phyloP scores from a whole-genome alignment of 2,888 invertebrate genomes.

The Vannuccia rotundouncinata region DNA sequence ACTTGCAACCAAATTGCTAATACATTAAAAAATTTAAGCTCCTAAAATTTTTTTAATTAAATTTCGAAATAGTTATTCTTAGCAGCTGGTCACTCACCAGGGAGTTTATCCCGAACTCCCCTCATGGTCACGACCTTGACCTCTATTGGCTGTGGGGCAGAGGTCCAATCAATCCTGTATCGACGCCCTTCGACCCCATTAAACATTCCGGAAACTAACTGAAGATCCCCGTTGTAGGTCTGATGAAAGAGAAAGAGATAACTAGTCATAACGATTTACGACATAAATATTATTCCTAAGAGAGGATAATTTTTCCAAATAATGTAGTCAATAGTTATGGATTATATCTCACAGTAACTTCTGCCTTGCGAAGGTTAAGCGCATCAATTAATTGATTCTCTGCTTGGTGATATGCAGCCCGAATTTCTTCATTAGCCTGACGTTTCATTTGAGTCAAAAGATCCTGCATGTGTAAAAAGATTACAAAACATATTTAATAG shows the following conservation, averaged over 20 bases:
- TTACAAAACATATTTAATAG: too few relatives aligned
- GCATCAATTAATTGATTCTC: slow-evolving; percentile 50
- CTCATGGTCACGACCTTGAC: slow-evolving; percentile 51
- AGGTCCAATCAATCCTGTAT: slow-evolving; percentile 55
- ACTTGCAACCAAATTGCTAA: too few relatives aligned
- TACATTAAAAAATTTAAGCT: too few relatives aligned
- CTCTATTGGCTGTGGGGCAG: slow-evolving; percentile 52
- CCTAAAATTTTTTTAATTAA: too few relatives aligned
- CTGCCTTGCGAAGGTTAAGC: slow-evolving; percentile 40
- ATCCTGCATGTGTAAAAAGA: too few relatives aligned
- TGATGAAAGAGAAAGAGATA: slow-evolving; percentile 36
- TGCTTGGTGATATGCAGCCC: slow-evolving; percentile 46
- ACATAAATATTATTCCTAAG: not conserved
- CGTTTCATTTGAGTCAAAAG: not conserved
- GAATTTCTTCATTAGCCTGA: not conserved
- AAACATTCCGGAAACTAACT: slow-evolving; percentile 50
- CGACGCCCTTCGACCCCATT: slow-evolving; percentile 51
- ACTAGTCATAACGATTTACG: not conserved
- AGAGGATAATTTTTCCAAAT: not conserved
- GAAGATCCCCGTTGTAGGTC: slow-evolving; percentile 53
- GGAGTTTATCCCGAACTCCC: slow-evolving; percentile 53
- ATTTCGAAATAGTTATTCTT: too few relatives aligned
- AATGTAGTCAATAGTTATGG: not conserved
- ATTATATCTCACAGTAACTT: not conserved
- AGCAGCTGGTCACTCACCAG: slow-evolving; percentile 49